phyloP scores from a whole-genome alignment of 2,113 vertebrate genomes.

The Istiophorus platypterus region DNA sequence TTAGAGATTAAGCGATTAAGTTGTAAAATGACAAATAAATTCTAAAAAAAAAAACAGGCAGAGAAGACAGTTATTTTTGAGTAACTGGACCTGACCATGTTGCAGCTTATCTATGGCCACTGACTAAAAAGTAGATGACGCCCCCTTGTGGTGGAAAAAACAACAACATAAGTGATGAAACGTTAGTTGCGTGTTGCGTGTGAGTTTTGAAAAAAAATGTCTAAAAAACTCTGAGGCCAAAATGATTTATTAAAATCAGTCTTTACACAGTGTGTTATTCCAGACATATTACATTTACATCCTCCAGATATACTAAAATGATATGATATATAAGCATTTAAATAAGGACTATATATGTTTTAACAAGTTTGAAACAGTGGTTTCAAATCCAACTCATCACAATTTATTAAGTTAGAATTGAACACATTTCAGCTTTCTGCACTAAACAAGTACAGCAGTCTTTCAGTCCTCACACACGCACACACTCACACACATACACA shows the following conservation, averaged over 20 bases:
- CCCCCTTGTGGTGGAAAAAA: slow-evolving; percentile 56
- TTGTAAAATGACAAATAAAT: neutral
- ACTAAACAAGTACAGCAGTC: neutral
- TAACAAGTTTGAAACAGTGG: slow-evolving; percentile 32
- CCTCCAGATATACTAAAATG: slow-evolving; percentile 54
- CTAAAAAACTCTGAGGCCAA: slow-evolving; percentile 29
- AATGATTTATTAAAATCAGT: slow-evolving; percentile 73
- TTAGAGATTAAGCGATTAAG: neutral
- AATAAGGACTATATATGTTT: slow-evolving; percentile 58
- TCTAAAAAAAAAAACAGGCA: neutral
- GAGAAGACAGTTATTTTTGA: slow-evolving; percentile 9
- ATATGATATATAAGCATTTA: slow-evolving; percentile 54
- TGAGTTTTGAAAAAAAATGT: neutral
- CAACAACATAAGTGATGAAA: neutral
- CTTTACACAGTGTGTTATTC: slow-evolving; percentile 59
- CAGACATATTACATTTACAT: slow-evolving; percentile 58
- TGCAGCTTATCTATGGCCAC: neutral
- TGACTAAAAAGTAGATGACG: neutral
- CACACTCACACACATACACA: neutral
- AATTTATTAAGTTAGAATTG: slow-evolving; percentile 52
- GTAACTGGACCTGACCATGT: neutral
- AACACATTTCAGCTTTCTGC: slow-evolving; percentile 22
- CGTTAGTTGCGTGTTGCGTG: neutral
- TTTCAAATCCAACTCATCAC: slow-evolving; percentile 14
- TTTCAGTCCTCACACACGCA: neutral